phyloP scores from a whole-genome alignment of 2,113 vertebrate species.

The Monarcha castaneiventris region DNA sequence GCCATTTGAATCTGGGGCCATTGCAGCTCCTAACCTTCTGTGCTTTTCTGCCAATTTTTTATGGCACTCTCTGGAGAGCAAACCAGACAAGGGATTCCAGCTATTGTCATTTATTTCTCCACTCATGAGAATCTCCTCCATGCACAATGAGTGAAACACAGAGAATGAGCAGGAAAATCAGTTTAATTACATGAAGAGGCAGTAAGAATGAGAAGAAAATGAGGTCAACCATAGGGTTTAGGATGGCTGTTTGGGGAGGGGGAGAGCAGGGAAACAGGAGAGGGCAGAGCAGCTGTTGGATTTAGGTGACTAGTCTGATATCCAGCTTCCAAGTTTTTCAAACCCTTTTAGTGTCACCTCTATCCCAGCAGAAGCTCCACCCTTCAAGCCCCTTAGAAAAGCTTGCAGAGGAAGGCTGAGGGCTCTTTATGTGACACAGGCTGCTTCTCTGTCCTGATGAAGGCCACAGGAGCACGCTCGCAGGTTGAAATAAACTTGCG shows the following conservation, averaged over 20 bases:
- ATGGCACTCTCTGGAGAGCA: constrained; percentile 47
- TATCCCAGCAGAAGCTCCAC: constrained; percentile 37
- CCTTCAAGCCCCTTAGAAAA: constrained; percentile 10
- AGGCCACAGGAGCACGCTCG: constrained; percentile 69
- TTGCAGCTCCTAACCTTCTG: constrained; percentile 14
- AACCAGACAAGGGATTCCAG: constrained; percentile 39
- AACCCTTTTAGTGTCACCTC: constrained; percentile 41
- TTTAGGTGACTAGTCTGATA: neutral
- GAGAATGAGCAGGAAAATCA: constrained; percentile 76
- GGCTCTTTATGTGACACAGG: constrained; percentile 34
- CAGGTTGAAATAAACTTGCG: constrained; percentile 82
- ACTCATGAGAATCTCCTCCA: constrained; percentile 61
- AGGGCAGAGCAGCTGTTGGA: neutral
- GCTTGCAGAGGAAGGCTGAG: neutral
- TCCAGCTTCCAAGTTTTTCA: constrained; percentile 1
- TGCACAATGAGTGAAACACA: constrained; percentile 64
- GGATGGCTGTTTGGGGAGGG: neutral
- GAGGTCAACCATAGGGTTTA: constrained; percentile 70
- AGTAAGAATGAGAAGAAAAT: constrained; percentile 73
- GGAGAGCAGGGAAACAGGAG: neutral
- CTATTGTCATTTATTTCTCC: constrained; percentile 72
- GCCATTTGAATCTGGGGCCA: constrained; percentile 53
- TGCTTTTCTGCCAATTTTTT: constrained; percentile 56
- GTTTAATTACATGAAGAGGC: constrained; percentile 76
- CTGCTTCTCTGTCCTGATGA: constrained; percentile 64